Evolutionary conservation across 2,113 vertebrate genomes (phyloP).

Genomic region (Triplophysa dalaica): DNA sequence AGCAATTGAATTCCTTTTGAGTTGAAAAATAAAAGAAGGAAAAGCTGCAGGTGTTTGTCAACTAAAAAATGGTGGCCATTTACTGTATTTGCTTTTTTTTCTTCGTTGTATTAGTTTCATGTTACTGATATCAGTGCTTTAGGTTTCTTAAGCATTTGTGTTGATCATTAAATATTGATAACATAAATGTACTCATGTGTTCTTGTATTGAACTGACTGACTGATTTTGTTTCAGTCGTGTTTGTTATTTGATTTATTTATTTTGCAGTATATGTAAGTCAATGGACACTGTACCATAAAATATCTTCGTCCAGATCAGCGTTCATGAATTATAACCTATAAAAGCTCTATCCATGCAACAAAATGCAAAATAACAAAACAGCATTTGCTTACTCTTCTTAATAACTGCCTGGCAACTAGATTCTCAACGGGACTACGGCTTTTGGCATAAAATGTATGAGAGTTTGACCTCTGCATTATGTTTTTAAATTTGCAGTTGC

Average conservation of each 20-base stretch:
- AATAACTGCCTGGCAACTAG: slow-evolving; percentile 5
- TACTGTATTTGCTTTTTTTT: neutral
- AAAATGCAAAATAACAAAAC: neutral
- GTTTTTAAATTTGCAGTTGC: neutral
- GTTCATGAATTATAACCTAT: neutral
- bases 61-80: neutral
- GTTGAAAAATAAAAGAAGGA: too few relatives aligned
- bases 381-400: neutral
- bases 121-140: neutral
- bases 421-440: neutral
- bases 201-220: neutral
- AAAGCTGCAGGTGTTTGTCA: neutral
- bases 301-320: neutral
- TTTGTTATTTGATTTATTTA: neutral
- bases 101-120: neutral
- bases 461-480: neutral
- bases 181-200: neutral
- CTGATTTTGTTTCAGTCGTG: neutral
- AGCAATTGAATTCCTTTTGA: neutral
- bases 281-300: neutral
- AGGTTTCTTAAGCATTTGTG: neutral
- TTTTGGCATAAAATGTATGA: neutral
- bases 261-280: neutral
- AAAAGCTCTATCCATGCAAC: slow-evolving; percentile 28
- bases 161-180: neutral